Evolutionary conservation across 2,888 invertebrate species (phyloP).

Genomic region (Cosmia trapezina): DNA sequence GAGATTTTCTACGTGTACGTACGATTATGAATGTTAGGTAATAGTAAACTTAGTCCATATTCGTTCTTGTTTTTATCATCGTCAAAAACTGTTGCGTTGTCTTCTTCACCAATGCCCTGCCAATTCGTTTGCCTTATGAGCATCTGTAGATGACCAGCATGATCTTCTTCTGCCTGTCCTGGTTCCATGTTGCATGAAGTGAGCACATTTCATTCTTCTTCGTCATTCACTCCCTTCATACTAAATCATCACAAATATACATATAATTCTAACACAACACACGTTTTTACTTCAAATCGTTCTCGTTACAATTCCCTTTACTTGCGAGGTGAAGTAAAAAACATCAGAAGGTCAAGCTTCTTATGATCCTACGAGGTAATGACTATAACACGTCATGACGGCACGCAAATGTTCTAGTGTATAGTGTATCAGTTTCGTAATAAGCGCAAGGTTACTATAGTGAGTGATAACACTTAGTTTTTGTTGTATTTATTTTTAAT

Average conservation of each 20-base stretch:
- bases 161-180: neutral
- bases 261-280: constrained; percentile 36
- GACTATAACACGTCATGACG: constrained; percentile 67
- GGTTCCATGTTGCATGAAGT: neutral
- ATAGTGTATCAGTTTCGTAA: constrained; percentile 67
- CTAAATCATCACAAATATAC: neutral
- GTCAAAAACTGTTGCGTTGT: neutral
- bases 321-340: constrained; percentile 60
- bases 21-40: neutral
- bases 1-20: constrained; percentile 6
- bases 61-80: neutral
- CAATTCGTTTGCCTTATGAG: too few species aligned
- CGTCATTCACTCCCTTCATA: neutral
- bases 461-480: constrained; percentile 58
- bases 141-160: neutral
- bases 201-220: neutral
- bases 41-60: neutral
- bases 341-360: constrained; percentile 74
- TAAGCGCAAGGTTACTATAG: constrained; percentile 66
- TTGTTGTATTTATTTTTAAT: constrained; percentile 27
- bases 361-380: constrained; percentile 70
- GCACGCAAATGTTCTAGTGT: constrained; percentile 67
- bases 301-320: constrained; percentile 60
- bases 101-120: too few species aligned
- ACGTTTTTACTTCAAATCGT: constrained; percentile 50